phyloP scores from a whole-genome alignment of 2,113 vertebrate species.

The Sceloporus tristichus region DNA sequence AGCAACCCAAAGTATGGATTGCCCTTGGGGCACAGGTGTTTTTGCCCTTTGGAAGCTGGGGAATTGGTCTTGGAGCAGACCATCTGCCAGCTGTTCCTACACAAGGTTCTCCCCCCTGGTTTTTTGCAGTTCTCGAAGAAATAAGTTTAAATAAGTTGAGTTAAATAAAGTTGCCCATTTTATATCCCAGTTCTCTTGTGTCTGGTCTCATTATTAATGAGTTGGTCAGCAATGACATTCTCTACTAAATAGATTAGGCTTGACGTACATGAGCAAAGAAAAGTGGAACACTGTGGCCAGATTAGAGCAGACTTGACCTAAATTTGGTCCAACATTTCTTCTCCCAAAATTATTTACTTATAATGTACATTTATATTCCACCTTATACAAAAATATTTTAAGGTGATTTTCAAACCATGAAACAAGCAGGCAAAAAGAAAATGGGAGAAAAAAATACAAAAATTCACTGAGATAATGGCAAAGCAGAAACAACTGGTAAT shows the following conservation, averaged over 20 bases:
- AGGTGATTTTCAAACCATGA: neutral
- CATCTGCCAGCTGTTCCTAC: no score
- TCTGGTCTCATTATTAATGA: no score
- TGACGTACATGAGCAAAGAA: constrained; percentile 3
- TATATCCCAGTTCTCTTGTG: no score
- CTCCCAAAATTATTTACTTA: neutral
- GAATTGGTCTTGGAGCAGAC: no score
- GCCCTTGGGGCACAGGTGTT: no score
- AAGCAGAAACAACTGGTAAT: neutral
- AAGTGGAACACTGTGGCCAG: fast-evolving
- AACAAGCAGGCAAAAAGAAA: neutral
- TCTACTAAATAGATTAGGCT: neutral
- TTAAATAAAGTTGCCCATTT: no score
- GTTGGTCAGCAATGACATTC: no score
- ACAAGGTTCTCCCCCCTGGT: no score
- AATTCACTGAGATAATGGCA: neutral
- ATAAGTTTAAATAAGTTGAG: no score
- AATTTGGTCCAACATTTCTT: neutral
- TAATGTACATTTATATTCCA: neutral
- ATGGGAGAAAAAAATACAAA: neutral
- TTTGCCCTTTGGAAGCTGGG: no score
- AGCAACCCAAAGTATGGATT: no score
- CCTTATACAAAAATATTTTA: neutral
- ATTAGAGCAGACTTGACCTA: neutral
- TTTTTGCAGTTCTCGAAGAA: no score